phyloP scores from a whole-genome alignment of 2,797 vertebrate species.

The Malurus splendens region DNA sequence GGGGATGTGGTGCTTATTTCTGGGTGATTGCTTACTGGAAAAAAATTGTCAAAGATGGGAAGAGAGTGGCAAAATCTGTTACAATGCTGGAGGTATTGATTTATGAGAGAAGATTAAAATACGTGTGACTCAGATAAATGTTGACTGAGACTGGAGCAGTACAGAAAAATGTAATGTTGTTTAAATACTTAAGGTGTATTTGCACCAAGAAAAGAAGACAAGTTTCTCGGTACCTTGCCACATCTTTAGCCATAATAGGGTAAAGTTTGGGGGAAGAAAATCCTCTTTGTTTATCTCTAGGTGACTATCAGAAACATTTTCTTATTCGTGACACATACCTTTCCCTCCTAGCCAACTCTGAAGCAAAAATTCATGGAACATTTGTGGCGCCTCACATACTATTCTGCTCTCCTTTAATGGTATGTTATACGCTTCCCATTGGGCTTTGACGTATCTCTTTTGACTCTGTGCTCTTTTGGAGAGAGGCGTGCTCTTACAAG shows the following conservation, averaged over 20 bases:
- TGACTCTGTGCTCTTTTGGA: background rate
- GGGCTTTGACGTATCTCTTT: background rate
- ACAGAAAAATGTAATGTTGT: background rate
- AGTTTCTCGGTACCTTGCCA: background rate
- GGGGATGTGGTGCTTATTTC: background rate
- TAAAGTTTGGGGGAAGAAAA: background rate
- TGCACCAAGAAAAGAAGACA: background rate
- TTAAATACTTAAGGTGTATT: background rate
- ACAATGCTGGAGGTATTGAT: background rate
- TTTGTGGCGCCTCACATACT: background rate
- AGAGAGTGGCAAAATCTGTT: background rate
- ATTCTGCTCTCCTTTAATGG: background rate
- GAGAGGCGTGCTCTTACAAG: background rate
- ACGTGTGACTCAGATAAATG: background rate
- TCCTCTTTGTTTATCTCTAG: background rate
- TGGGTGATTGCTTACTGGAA: background rate
- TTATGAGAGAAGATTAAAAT: constrained; percentile 31
- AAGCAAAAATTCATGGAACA: background rate
- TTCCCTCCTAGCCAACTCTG: background rate
- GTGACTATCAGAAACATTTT: background rate
- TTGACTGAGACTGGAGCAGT: background rate
- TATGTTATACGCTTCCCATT: background rate
- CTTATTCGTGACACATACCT: background rate
- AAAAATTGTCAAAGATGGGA: background rate
- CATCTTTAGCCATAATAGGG: background rate